Evolutionary conservation across 2,797 vertebrate genomes (phyloP).

Genomic region (Coregonus sp.): DNA sequence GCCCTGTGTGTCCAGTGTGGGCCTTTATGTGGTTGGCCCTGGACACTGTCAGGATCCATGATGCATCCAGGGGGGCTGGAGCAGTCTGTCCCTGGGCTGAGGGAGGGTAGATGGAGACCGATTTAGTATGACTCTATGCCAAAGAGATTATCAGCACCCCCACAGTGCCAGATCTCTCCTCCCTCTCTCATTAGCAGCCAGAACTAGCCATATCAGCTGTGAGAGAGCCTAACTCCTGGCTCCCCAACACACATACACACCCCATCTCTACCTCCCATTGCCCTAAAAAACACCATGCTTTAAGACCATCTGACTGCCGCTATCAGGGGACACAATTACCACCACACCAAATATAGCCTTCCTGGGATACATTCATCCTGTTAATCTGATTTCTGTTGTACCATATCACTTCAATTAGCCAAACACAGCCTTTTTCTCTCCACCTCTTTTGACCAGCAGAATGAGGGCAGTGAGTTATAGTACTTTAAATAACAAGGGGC

Average conservation of each 20-base stretch:
- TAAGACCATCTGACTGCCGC: neutral
- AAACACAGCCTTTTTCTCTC: constrained; percentile 33
- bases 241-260: constrained; percentile 24
- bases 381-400: neutral
- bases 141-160: constrained; percentile 30
- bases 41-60: no score
- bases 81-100: neutral
- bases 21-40: neutral
- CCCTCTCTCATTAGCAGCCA: constrained; percentile 58
- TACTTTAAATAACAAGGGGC: neutral
- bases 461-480: neutral
- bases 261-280: neutral
- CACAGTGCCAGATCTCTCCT: constrained; percentile 42
- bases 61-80: no score
- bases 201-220: neutral
- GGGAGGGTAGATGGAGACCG: constrained; percentile 22
- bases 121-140: constrained; percentile 40
- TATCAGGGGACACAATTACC: neutral
- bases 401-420: constrained; percentile 23
- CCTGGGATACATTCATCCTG: neutral
- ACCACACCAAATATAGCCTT: neutral
- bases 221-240: constrained; percentile 45
- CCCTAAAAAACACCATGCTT: neutral
- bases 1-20: neutral
- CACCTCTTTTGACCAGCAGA: constrained; percentile 46